Evolutionary conservation across 2,113 vertebrate genomes (phyloP), one percentile per base, ranked within the genome.

Genomic region (Cottus gobio): DNA sequence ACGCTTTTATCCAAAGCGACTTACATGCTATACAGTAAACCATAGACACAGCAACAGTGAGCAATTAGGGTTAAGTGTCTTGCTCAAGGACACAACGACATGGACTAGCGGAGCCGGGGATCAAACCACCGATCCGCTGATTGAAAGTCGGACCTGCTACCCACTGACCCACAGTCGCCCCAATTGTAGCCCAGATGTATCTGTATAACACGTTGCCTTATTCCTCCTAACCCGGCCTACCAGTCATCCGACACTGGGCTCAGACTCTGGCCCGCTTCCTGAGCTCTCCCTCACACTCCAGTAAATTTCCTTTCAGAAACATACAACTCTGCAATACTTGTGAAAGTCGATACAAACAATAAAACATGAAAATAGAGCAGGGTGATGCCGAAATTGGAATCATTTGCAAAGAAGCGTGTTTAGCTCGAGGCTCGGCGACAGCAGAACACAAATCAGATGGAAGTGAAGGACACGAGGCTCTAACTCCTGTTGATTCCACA

Each of bases 301-400:
- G 22, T 13, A 63, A 63, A 74, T 75, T 54, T 75, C 80, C 71
- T 78, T 67, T 82, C 79, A 84, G 18, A 60, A 11, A 31, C 5
- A 0, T 4, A 65, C 42, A 24, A 16, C 62, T 75, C 36, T 16
- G 65, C 30, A 48, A 66, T 44, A 61, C 28, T 50, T 31, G n/a
- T 26, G 11, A 16, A 13, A 54, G 62, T 36, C 2, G 28, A 37
- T 26, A 42, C 0, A 65, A 63, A 79, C 69, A 61, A 77, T 62
- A 34, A 37, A 65, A n/a, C 65, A 60, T 24, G 28, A 58, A 70
- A 74, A 28, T 15, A 18, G n/a, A 61, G 62, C 46, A 2, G 37
- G 13, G 36, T 24, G 12, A 13, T 56, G 42, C 67, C 34, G 22
- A 37, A 54, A 46, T 61, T 7, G 2, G n/a, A 57, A 65, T 61